A percentile compares a stretch with the other conserved stretches of the same genome.
These are phyloP conservation scores for Orbicella faveolata DNA, from an alignment of 64 coral and sea anemone species.

Conservation along the genomic window DNA sequence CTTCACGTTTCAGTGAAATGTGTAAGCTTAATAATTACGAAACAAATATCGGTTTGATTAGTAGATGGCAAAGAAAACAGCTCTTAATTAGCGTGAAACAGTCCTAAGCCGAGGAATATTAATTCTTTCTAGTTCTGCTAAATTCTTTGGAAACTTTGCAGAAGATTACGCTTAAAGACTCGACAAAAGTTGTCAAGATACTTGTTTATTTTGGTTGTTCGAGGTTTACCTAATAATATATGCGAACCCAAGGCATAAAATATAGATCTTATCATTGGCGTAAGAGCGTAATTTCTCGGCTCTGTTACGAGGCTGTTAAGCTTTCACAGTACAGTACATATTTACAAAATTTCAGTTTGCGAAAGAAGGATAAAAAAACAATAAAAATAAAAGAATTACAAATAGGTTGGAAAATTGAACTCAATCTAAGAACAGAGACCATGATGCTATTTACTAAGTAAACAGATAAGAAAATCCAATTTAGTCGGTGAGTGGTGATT, in stretches of 20 bases:
- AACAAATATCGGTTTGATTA: neutral
- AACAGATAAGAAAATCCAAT: no score
- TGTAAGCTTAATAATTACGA: neutral
- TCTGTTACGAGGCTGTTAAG: neutral
- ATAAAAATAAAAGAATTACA: no score
- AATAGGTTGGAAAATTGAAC: neutral
- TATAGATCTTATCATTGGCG: neutral
- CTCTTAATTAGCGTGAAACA: neutral
- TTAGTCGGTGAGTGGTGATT: no score
- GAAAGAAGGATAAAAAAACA: no score
- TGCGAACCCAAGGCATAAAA: neutral
- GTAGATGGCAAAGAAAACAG: neutral
- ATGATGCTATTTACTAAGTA: no score
- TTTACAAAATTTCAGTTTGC: neutral
- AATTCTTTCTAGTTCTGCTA: neutral
- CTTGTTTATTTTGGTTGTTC: neutral
- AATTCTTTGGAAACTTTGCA: neutral
- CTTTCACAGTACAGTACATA: neutral
- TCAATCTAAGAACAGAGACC: neutral
- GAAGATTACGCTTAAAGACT: neutral
- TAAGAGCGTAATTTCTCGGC: neutral
- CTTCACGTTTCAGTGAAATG: no score
- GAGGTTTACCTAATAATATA: neutral
- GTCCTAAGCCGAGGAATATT: neutral
- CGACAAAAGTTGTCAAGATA: neutral